Evolutionary conservation across 2,797 vertebrate genomes (phyloP).

Genomic region (Chrosomus eos): DNA sequence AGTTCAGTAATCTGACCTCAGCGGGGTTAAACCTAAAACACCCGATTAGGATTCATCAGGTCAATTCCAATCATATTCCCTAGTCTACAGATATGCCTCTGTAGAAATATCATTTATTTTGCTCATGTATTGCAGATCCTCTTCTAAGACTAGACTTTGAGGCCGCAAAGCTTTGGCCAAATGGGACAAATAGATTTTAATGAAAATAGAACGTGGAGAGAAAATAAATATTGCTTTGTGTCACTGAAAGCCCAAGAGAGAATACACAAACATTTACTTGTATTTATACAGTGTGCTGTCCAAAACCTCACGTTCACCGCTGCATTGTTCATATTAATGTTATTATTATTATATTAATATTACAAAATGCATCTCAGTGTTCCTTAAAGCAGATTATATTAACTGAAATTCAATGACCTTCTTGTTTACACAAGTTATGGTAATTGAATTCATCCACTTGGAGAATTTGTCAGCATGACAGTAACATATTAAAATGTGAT

Average conservation of each 20-base stretch:
- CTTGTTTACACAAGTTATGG: conserved; percentile 57
- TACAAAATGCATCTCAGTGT: conserved; percentile 36
- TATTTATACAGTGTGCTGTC: conserved; percentile 15
- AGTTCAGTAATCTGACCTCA: conserved; percentile 44
- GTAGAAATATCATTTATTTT: conserved; percentile 90
- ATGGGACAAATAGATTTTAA: conserved; percentile 83
- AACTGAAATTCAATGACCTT: conserved; percentile 52
- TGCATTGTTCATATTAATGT: conserved; percentile 37
- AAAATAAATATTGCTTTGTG: conserved; percentile 51
- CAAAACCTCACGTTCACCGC: conserved; percentile 31
- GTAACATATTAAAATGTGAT: conserved; percentile 56
- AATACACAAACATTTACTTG: conserved; percentile 41
- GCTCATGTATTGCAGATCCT: conserved; percentile 83
- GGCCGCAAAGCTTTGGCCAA: conserved; percentile 83
- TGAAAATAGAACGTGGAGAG: conserved; percentile 63
- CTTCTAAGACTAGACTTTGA: conserved; percentile 79
- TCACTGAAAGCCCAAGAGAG: conserved; percentile 41
- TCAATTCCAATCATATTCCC: conserved; percentile 78
- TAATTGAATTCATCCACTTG: conserved; percentile 57
- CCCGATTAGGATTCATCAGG: conserved; percentile 84
- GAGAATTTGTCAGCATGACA: conserved; percentile 55
- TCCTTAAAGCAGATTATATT: conserved; percentile 53
- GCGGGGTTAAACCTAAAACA: conserved; percentile 81
- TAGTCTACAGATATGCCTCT: conserved; percentile 84
- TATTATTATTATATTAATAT: conserved; percentile 42